Percentiles rank a stretch among this genome's conserved stretches.
phyloP scores from a whole-genome alignment of 2,888 invertebrate genomes.

The Caenorhabditis imperialis region DNA sequence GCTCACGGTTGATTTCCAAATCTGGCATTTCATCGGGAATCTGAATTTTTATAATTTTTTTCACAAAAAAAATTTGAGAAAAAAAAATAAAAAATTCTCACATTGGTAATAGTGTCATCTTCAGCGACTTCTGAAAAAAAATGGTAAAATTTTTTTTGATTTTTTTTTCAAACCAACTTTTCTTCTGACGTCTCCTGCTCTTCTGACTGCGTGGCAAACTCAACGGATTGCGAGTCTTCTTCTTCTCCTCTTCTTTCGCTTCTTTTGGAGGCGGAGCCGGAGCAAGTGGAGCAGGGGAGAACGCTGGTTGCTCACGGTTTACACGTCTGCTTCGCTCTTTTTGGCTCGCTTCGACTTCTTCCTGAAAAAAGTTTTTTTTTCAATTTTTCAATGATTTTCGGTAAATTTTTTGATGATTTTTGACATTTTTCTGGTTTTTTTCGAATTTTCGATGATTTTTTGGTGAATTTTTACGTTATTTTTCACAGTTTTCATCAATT shows the following conservation, averaged over 20 bases:
- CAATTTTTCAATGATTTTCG: too few species aligned
- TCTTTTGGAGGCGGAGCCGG: background rate
- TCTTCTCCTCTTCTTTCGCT: background rate
- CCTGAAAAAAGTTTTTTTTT: slow-evolving; percentile 4
- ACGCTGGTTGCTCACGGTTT: background rate
- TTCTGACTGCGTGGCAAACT: background rate
- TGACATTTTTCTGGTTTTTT: too few species aligned
- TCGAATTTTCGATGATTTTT: too few species aligned
- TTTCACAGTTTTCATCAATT: too few species aligned
- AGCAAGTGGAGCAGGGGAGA: background rate
- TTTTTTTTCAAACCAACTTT: background rate
- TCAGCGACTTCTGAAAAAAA: slow-evolving; percentile 23
- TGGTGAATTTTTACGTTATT: too few species aligned
- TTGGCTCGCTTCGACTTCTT: slow-evolving; percentile 2
- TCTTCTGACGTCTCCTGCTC: background rate
- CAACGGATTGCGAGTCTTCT: background rate
- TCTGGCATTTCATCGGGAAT: slow-evolving; percentile 58
- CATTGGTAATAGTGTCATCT: slow-evolving; percentile 47
- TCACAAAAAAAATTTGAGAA: background rate
- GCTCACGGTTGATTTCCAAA: slow-evolving; percentile 46
- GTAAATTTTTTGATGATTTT: too few species aligned
- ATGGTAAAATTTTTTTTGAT: background rate
- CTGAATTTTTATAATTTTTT: slow-evolving; percentile 13
- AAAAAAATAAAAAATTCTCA: slow-evolving; percentile 17
- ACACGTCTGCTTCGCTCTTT: background rate